These are phyloP conservation scores for Argyra leucocephala DNA, from an alignment of 2,888 invertebrate genomes.

Conservation along the genomic window DNA sequence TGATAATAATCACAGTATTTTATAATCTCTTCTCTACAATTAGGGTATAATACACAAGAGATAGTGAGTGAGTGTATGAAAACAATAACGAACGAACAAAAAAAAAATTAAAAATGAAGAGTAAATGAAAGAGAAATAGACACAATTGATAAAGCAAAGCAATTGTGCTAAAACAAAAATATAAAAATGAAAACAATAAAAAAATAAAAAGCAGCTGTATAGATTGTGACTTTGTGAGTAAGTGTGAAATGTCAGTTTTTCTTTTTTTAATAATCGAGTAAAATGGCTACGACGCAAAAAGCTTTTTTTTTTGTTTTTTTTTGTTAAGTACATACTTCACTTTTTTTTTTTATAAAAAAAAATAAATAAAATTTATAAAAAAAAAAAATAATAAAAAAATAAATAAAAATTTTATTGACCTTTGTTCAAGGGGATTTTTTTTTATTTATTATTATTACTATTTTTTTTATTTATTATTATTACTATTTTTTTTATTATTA, in stretches of 20 bases:
- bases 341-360: neutral
- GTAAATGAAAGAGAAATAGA: too few relatives aligned
- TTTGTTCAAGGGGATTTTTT: slow-evolving; percentile 6
- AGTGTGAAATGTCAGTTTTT: neutral
- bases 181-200: too few relatives aligned
- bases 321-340: neutral
- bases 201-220: neutral
- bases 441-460: neutral
- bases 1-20: too few relatives aligned
- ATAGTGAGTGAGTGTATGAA: too few relatives aligned
- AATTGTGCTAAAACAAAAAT: too few relatives aligned
- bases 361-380: neutral
- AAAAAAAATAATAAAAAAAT: neutral
- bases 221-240: too few relatives aligned
- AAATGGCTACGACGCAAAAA: slow-evolving; percentile 1
- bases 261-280: neutral
- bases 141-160: too few relatives aligned
- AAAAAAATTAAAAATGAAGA: too few relatives aligned
- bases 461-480: neutral
- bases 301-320: neutral
- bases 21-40: too few relatives aligned
- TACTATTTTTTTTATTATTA: neutral
- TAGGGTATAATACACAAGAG: too few relatives aligned
- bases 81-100: too few relatives aligned
- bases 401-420: neutral